These are phyloP conservation scores for Lepidurus packardi DNA, from an alignment of 1,140 invertebrate species.

Conservation along the genomic window DNA sequence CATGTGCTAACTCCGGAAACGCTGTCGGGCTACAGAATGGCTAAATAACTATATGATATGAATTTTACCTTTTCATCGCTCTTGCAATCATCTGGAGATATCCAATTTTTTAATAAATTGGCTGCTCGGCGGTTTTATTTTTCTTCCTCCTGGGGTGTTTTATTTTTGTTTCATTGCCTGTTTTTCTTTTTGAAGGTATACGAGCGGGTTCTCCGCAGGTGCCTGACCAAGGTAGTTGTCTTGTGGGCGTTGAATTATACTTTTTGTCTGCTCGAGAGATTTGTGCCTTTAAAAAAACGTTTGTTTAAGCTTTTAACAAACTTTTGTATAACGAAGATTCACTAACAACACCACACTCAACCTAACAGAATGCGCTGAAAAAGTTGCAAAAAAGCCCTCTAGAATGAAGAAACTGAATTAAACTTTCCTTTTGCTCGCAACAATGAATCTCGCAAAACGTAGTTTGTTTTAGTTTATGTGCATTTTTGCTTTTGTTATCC, in stretches of 20 bases:
- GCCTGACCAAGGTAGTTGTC: slow-evolving; percentile 12
- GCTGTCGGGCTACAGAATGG: background rate
- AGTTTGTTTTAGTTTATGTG: no score
- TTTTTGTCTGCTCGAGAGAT: no score
- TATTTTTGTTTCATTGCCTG: slow-evolving; percentile 7
- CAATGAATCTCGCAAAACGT: no score
- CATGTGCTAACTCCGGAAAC: background rate
- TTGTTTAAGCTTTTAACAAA: no score
- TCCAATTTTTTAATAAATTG: background rate
- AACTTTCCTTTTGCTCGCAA: no score
- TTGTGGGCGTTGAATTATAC: background rate
- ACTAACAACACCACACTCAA: no score
- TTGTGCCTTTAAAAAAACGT: no score
- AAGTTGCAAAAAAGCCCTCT: no score
- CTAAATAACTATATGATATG: background rate
- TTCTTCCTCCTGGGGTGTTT: background rate
- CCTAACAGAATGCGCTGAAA: no score
- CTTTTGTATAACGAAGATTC: no score
- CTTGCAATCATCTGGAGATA: background rate
- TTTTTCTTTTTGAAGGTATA: slow-evolving; percentile 19
- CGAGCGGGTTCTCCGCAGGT: slow-evolving; percentile 10
- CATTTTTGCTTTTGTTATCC: no score
- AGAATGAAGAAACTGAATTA: no score
- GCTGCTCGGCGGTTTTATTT: background rate
- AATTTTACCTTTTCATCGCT: background rate